A percentile compares a stretch with the other conserved stretches of the same genome.
Evolutionary conservation across 2,113 vertebrate genomes (phyloP).

Genomic region (Protomyctophum bolini): DNA sequence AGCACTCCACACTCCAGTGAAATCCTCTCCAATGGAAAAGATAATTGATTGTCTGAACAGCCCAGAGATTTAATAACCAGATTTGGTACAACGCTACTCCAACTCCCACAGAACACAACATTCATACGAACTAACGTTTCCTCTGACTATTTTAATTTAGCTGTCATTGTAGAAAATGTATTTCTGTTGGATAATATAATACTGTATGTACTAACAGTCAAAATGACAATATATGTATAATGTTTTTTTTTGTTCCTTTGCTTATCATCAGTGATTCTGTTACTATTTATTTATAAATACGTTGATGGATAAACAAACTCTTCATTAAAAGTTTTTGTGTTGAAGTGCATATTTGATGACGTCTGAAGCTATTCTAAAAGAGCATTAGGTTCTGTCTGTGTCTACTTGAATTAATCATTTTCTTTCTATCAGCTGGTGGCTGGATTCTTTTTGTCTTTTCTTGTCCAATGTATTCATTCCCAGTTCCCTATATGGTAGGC

Average conservation of each 20-base stretch:
- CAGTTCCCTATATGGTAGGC: conserved; percentile 20
- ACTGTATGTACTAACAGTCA: conserved; percentile 59
- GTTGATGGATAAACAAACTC: conserved; percentile 14
- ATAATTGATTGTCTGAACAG: background rate
- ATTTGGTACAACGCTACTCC: conserved; percentile 8
- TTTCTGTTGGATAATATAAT: conserved; percentile 1
- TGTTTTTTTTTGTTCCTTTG: conserved; percentile 19
- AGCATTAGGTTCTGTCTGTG: background rate
- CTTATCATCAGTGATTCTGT: conserved; percentile 53
- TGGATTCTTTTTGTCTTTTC: conserved; percentile 6
- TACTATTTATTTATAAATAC: conserved; percentile 72
- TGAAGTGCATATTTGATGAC: conserved; percentile 53
- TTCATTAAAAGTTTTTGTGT: conserved; percentile 50
- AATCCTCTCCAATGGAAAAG: background rate
- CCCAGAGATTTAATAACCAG: background rate
- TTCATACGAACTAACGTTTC: conserved; percentile 7
- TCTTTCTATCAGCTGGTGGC: background rate
- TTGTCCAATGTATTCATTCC: conserved; percentile 18
- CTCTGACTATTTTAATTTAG: conserved; percentile 9
- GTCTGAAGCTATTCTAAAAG: conserved; percentile 20
- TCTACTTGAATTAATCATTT: too few relatives aligned
- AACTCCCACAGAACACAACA: conserved; percentile 11
- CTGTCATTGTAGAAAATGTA: background rate
- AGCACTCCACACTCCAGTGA: background rate
- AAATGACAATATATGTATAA: conserved; percentile 48